phyloP scores from a whole-genome alignment of 2,888 invertebrate species.

The Euphydryas editha region DNA sequence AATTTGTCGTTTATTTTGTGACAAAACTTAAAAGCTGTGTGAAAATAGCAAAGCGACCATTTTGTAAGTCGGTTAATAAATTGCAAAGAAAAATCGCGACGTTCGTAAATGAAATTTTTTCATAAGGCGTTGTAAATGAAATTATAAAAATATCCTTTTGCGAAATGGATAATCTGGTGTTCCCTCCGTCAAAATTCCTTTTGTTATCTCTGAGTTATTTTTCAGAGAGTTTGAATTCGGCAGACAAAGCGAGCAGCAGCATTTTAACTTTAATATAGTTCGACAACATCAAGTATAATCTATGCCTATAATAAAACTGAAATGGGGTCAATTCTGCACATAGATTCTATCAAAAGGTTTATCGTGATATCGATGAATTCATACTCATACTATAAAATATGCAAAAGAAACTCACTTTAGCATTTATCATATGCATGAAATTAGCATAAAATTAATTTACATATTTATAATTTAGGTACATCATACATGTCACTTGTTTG shows the following conservation, averaged over 20 bases:
- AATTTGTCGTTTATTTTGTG: neutral
- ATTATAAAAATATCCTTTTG: slow-evolving; percentile 31
- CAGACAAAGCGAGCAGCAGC: slow-evolving; percentile 74
- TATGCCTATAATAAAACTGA: too few relatives aligned
- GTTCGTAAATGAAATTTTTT: slow-evolving; percentile 7
- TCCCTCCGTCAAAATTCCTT: slow-evolving; percentile 61
- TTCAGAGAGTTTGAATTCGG: slow-evolving; percentile 69
- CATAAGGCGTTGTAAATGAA: slow-evolving; percentile 29
- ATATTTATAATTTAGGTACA: too few relatives aligned
- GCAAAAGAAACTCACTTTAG: too few relatives aligned
- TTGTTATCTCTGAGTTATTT: slow-evolving; percentile 77
- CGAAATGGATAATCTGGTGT: slow-evolving; percentile 34
- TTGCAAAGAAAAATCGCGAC: neutral
- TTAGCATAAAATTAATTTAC: too few relatives aligned
- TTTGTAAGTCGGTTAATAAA: neutral
- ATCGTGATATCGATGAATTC: too few relatives aligned
- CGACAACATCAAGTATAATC: too few relatives aligned
- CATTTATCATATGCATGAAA: too few relatives aligned
- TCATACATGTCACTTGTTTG: too few relatives aligned
- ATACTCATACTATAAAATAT: too few relatives aligned
- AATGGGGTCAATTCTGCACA: too few relatives aligned
- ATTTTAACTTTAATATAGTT: too few relatives aligned
- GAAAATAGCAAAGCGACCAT: neutral
- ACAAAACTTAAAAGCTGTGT: neutral
- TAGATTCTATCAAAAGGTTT: too few relatives aligned